Percentiles rank a stretch among this genome's conserved stretches.
Conservation (phyloP, 1,140 invertebrate species). For the Brachystomella parvula region DNA sequence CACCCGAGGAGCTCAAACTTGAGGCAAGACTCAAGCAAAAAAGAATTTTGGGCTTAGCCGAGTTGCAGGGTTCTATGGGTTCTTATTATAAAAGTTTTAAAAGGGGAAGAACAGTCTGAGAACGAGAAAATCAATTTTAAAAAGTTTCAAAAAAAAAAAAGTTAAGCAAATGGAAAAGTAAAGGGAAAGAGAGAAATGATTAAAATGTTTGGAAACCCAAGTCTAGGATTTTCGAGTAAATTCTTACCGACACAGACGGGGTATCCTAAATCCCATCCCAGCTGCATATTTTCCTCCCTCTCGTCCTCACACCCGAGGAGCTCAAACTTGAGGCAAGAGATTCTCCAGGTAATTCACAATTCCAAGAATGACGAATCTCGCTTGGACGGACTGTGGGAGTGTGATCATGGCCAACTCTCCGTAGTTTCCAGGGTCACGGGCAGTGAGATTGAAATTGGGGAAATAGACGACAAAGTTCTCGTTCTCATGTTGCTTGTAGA, state of each 20-base stretch:
- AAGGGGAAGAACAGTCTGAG: conserved; percentile 33
- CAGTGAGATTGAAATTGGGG: conserved; percentile 88
- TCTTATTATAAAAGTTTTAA: no score
- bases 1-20: conserved; percentile 95
- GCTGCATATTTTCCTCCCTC: conserved; percentile 61
- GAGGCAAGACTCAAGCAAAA: no score
- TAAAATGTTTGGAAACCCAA: no score
- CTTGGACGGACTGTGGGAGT: conserved; percentile 83
- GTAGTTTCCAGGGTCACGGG: conserved; percentile 86
- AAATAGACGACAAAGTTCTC: conserved; percentile 95
- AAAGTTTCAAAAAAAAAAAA: conserved; percentile 19
- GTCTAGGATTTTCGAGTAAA: no score
- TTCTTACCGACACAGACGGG: conserved; percentile 71
- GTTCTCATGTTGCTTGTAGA: conserved; percentile 86
- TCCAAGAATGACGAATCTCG: conserved; percentile 80
- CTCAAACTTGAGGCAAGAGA: conserved; percentile 91
- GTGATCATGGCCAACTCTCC: conserved; percentile 93
- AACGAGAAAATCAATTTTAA: background rate
- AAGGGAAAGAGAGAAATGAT: no score
- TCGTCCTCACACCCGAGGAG: conserved; percentile 86
- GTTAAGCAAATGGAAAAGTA: conserved; percentile 54
- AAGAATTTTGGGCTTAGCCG: no score
- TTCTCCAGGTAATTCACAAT: conserved; percentile 95
- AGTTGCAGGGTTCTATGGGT: no score
- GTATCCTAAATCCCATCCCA: conserved; percentile 89